Evolutionary conservation across 2,797 vertebrate genomes (phyloP).

Genomic region (Hoplostethus mediterraneus): DNA sequence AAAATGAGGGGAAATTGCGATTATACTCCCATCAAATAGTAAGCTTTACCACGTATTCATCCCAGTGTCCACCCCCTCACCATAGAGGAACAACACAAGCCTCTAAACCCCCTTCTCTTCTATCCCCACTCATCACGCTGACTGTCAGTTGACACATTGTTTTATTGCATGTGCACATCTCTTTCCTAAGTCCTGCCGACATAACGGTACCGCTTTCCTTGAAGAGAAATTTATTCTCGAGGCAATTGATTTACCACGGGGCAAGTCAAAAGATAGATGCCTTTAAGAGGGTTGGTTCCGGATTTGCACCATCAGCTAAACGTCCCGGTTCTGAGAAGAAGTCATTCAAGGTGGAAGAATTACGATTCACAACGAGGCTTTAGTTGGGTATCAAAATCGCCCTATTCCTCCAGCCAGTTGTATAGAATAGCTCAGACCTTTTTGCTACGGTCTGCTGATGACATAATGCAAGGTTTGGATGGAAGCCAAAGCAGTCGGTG

Average conservation of each 20-base stretch:
- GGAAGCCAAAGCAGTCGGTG: constrained; percentile 51
- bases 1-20: no score
- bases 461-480: constrained; percentile 64
- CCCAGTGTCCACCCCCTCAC: no score
- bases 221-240: not conserved
- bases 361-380: constrained; percentile 11
- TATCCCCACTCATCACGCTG: no score
- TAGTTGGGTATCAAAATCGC: constrained; percentile 21
- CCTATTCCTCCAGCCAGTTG: constrained; percentile 31
- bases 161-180: constrained; percentile 2
- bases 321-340: constrained; percentile 5
- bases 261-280: constrained; percentile 31
- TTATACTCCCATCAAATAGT: no score
- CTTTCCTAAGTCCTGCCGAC: not conserved
- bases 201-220: constrained; percentile 2
- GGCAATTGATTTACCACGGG: constrained; percentile 19
- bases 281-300: constrained; percentile 5
- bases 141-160: not conserved
- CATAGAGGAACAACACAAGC: no score
- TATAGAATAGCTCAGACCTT: constrained; percentile 33
- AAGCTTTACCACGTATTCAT: no score
- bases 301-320: constrained; percentile 9
- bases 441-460: constrained; percentile 53
- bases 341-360: constrained; percentile 21
- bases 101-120: no score